Percentiles rank a stretch among this genome's conserved stretches.
Evolutionary conservation across 2,888 invertebrate species (phyloP).

Genomic region (Lasioglossum leucozonium): DNA sequence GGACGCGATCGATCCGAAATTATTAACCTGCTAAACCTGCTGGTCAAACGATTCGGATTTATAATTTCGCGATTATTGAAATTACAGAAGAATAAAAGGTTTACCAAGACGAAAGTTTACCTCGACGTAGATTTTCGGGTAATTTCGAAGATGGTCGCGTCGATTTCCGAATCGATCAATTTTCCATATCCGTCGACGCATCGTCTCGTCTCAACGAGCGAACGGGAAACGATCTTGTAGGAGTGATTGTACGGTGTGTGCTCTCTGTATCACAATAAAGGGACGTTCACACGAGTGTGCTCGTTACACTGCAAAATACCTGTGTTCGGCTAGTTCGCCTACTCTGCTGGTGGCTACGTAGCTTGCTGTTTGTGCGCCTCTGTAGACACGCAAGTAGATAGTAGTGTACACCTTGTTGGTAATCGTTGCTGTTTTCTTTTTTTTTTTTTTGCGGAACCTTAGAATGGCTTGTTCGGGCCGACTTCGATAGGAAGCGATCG

Average conservation of each 20-base stretch:
- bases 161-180: slow-evolving; percentile 14
- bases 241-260: slow-evolving; percentile 63
- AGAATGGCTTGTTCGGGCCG: slow-evolving; percentile 56
- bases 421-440: neutral
- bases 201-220: neutral
- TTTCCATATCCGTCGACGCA: slow-evolving; percentile 18
- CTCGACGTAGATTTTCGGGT: neutral
- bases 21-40: too few relatives aligned
- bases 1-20: slow-evolving; percentile 37
- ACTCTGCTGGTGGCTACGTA: slow-evolving; percentile 51
- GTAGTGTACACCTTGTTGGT: slow-evolving; percentile 12
- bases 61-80: too few relatives aligned
- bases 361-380: slow-evolving; percentile 48
- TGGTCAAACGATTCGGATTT: too few relatives aligned
- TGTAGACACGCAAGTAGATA: slow-evolving; percentile 53
- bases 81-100: too few relatives aligned
- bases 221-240: slow-evolving; percentile 20
- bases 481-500: slow-evolving; percentile 52
- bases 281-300: slow-evolving; percentile 64
- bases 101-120: neutral
- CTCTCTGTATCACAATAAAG: slow-evolving; percentile 65
- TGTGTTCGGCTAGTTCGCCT: slow-evolving; percentile 35
- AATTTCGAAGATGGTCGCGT: slow-evolving; percentile 31
- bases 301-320: slow-evolving; percentile 52
- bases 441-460: neutral